Evolutionary conservation across 2,888 invertebrate genomes (phyloP).

Genomic region (Sicus ferrugineus): DNA sequence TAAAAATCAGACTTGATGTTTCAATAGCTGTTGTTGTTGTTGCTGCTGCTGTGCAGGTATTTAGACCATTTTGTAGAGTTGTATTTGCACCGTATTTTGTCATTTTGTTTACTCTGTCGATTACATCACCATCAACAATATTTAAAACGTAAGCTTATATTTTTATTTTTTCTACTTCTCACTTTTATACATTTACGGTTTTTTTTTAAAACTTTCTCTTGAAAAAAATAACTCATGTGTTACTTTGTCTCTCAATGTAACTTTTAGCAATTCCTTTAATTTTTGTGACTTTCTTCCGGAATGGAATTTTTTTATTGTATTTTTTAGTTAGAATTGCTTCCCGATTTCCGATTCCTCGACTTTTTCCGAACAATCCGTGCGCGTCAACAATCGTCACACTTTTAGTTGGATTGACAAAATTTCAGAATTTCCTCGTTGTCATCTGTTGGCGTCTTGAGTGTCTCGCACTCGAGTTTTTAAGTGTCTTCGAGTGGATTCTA

Average conservation of each 20-base stretch:
- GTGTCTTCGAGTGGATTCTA: constrained; percentile 45
- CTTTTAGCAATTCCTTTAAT: too few species aligned
- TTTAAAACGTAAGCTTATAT: too few species aligned
- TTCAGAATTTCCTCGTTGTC: constrained; percentile 42
- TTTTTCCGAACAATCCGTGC: constrained; percentile 41
- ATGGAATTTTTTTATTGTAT: not conserved
- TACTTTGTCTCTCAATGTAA: too few species aligned
- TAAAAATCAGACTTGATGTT: constrained; percentile 39
- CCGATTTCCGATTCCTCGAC: not conserved
- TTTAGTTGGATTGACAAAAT: constrained; percentile 56
- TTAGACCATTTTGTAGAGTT: constrained; percentile 35
- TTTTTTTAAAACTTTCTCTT: too few species aligned
- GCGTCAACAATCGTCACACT: constrained; percentile 55
- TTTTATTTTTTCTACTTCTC: too few species aligned
- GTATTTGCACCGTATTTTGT: constrained; percentile 49
- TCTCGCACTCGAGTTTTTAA: constrained; percentile 39
- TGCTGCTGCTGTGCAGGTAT: constrained; percentile 24
- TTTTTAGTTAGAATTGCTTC: not conserved
- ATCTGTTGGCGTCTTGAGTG: constrained; percentile 40
- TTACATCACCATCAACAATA: not conserved
- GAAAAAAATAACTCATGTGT: too few species aligned
- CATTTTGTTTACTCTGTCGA: constrained; percentile 39
- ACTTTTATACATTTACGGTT: not conserved
- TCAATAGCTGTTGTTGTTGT: constrained; percentile 6
- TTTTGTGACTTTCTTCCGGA: not conserved